Conservation (phyloP, 2,888 invertebrate genomes). For the Dicyrtoma fusca region DNA sequence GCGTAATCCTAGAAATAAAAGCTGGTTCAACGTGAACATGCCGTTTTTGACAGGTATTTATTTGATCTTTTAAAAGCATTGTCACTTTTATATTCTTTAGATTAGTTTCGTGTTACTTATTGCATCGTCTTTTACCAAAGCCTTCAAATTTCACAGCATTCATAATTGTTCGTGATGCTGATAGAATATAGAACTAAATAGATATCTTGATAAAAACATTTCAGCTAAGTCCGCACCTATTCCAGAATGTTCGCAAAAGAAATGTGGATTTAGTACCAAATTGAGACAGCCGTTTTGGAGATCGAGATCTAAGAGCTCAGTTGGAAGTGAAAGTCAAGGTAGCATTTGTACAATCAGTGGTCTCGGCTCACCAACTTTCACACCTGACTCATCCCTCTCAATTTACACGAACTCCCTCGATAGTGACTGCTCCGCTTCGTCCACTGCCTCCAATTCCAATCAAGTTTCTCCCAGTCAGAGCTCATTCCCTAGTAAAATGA, state of each 20-base stretch:
- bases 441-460: conserved; percentile 45
- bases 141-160: neutral
- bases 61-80: neutral
- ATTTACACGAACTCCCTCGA: conserved; percentile 53
- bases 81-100: too few species aligned
- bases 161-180: neutral
- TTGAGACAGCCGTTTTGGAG: conserved; percentile 50
- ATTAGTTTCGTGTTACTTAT: neutral
- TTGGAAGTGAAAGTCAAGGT: conserved; percentile 50
- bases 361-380: conserved; percentile 44
- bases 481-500: neutral
- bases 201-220: neutral
- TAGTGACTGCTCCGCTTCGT: conserved; percentile 47
- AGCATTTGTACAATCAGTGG: conserved; percentile 40
- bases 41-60: conserved; percentile 13
- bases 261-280: conserved; percentile 32
- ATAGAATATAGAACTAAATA: neutral
- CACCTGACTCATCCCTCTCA: conserved; percentile 53
- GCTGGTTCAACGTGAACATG: neutral
- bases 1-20: too few species aligned
- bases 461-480: conserved; percentile 42
- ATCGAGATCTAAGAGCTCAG: conserved; percentile 46
- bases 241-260: neutral
- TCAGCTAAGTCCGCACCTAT: neutral
- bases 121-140: too few species aligned